Base-by-base conservation (phyloP, 2,113 vertebrate species). In the Thermophis baileyi region DNA sequence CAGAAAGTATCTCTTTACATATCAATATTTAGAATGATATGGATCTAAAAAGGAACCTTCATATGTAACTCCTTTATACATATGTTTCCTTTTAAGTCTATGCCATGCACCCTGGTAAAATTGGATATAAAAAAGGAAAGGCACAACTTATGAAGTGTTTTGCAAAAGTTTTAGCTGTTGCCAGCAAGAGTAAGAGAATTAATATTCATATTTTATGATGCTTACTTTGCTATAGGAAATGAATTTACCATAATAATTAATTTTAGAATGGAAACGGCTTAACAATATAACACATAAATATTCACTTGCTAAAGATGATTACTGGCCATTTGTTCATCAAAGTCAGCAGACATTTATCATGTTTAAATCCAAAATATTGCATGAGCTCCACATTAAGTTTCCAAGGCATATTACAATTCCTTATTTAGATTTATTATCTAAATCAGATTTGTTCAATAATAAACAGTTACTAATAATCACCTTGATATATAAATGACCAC, bases 331-430 rank as follows among this genome's bases (percentile, higher is more conserved):
- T 85, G 24, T 10, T 7, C 0, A 44, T 44, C 5, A 30, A 89
- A 1, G 18, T 63, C 57, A 93, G 49, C 89, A 92, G 22, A 0
- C 0, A 3, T 20, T 1, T 22, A 90, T 81, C 30, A 35, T 60
- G 14, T 44, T 85, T 60, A 53, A 89, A 74, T 0, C 6, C 44
- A 47, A 74, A 94, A 2, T 53, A 49, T 0, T 22, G 3, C 0
- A 85, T 51, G 20, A 8, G 1, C 30, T 35, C 85, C 51, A 1
- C 60, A 53, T 11, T 27, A 89, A 25, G 1, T 63, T 57, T 53
- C 11, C 44, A 85, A 88, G 88, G 88, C 27, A 50, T 69, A 90
- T 40, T 81, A 40, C 5, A 81, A 22, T 81, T 81, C 11, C 27
- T 5, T 91, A 27, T 49, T 49, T 47, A 35, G 54, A 74, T 53